Conservation (phyloP, 2,113 vertebrate species). For the Todiramphus saurophagus region DNA sequence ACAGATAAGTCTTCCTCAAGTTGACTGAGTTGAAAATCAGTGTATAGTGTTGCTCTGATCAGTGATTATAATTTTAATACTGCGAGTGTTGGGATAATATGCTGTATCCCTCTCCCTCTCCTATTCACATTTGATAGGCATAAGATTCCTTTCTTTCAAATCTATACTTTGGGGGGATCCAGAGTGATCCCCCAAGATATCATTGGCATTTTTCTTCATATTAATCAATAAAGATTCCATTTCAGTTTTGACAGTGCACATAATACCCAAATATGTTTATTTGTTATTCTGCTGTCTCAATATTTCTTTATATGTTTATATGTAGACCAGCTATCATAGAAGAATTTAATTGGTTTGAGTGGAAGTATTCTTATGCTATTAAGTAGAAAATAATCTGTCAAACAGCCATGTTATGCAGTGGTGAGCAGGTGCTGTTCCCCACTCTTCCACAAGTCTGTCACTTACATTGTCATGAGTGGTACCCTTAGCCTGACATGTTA, state of each 20-base stretch:
- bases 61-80: neutral
- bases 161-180: neutral
- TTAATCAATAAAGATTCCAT: neutral
- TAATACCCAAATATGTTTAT: neutral
- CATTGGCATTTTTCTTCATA: neutral
- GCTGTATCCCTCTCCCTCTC: neutral
- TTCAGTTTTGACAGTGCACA: neutral
- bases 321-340: neutral
- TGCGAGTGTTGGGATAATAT: neutral
- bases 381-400: neutral
- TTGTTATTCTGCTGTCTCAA: neutral
- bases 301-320: neutral
- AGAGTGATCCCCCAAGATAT: neutral
- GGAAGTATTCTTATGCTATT: neutral
- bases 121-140: neutral
- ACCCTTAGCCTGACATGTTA: neutral
- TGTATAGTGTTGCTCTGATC: neutral
- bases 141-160: neutral
- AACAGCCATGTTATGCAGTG: neutral
- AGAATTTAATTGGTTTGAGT: neutral
- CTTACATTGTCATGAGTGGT: neutral
- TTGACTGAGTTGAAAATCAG: neutral
- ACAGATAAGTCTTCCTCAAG: neutral
- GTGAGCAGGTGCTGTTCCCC: neutral
- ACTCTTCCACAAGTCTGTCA: neutral